These are phyloP conservation scores for Equus quagga DNA, from an alignment of 2,113 vertebrate species.

Conservation along the genomic window DNA sequence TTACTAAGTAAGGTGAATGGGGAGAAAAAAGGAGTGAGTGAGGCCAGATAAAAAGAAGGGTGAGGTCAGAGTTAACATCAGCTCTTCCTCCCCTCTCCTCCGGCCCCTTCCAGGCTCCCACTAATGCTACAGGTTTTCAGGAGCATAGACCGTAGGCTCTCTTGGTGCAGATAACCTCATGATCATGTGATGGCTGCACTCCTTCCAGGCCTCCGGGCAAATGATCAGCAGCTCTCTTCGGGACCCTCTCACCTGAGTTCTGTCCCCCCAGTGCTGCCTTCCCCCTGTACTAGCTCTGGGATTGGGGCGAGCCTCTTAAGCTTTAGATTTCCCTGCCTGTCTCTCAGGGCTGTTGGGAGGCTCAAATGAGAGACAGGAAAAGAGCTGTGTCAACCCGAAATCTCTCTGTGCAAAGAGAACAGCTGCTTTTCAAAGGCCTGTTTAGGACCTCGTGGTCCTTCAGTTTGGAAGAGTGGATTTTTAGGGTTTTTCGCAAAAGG, in stretches of 20 bases:
- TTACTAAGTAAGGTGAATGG: neutral
- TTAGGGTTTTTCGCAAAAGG: neutral
- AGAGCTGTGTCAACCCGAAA: neutral
- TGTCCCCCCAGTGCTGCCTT: neutral
- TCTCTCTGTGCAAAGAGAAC: neutral
- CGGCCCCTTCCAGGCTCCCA: neutral
- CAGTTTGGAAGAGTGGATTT: neutral
- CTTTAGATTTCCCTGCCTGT: neutral
- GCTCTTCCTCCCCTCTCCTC: neutral
- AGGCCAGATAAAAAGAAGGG: neutral
- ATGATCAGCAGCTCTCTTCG: neutral
- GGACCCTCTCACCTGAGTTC: no score
- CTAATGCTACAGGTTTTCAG: neutral
- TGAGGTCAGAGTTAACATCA: neutral
- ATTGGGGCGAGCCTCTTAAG: neutral
- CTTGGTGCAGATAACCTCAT: neutral
- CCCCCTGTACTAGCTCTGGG: neutral
- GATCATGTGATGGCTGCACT: neutral
- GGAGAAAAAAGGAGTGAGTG: neutral
- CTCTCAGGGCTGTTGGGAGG: neutral
- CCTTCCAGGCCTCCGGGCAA: neutral
- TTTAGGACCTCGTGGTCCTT: neutral
- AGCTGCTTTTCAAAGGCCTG: conserved; percentile 25
- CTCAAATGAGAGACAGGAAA: neutral
- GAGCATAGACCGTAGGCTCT: neutral